Percentiles rank a stretch among this genome's conserved stretches.
Evolutionary conservation across 2,888 invertebrate species (phyloP).

Genomic region (Coelogynopora nodosa): DNA sequence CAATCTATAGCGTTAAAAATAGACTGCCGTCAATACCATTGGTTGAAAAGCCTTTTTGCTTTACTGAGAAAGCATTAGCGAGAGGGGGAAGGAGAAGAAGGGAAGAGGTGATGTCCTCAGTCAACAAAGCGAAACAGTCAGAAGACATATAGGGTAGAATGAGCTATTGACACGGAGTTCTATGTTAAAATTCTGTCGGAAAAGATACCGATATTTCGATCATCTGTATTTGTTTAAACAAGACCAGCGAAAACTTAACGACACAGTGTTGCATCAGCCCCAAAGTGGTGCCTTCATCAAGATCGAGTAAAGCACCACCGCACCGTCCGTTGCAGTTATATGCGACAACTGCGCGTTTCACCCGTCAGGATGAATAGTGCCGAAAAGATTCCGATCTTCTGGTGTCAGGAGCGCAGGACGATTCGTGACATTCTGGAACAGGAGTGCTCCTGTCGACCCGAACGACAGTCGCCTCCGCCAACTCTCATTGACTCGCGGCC

Average conservation of each 20-base stretch:
- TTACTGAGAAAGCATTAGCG: not conserved
- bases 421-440: conserved; percentile 1
- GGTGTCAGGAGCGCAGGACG: not conserved
- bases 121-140: conserved; percentile 27
- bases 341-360: too few species aligned
- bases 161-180: not conserved
- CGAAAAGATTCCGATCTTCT: conserved; percentile 12
- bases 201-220: too few species aligned
- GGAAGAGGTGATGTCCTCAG: not conserved
- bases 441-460: not conserved
- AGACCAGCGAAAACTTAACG: not conserved
- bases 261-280: not conserved
- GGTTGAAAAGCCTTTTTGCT: not conserved
- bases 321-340: too few species aligned
- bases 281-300: too few species aligned
- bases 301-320: too few species aligned
- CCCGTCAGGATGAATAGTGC: not conserved
- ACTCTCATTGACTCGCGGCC: conserved; percentile 16
- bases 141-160: not conserved
- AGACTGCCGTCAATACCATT: not conserved
- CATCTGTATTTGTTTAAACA: not conserved
- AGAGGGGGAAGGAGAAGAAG: not conserved
- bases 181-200: not conserved
- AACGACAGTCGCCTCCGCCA: not conserved
- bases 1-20: not conserved